phyloP scores from a whole-genome alignment of 2,888 invertebrate species.

The Yponomeuta malinellus region DNA sequence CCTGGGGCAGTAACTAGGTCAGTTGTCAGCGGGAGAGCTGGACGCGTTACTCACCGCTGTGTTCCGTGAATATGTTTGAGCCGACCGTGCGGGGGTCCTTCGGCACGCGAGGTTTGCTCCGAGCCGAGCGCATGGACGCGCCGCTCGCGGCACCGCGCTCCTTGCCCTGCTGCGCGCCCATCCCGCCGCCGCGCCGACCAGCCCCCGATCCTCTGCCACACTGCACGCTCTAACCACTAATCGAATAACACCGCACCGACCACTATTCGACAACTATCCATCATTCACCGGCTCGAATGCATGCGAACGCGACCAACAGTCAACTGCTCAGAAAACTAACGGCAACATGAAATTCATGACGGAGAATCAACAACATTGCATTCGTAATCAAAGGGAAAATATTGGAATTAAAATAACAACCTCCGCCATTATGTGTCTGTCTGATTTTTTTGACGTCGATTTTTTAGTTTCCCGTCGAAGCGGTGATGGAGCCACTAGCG shows the following conservation, averaged over 20 bases:
- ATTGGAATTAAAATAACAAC: constrained; percentile 43
- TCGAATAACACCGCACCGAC: not conserved
- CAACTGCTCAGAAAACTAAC: not conserved
- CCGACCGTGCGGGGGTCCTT: constrained; percentile 91
- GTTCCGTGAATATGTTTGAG: constrained; percentile 95
- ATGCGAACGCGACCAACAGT: not conserved
- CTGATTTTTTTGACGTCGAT: constrained; percentile 1
- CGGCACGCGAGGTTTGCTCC: constrained; percentile 83
- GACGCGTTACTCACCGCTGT: constrained; percentile 84
- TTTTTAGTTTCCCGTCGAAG: not conserved
- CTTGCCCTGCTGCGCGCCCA: constrained; percentile 97
- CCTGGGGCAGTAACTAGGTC: not conserved
- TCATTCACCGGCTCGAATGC: not conserved
- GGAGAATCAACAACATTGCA: constrained; percentile 19
- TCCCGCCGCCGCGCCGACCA: constrained; percentile 55
- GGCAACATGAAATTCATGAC: constrained; percentile 16
- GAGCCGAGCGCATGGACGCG: constrained; percentile 83
- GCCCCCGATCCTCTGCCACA: constrained; percentile 19
- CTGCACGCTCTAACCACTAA: constrained; percentile 21
- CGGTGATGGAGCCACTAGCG: not conserved
- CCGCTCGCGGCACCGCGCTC: constrained; percentile 86
- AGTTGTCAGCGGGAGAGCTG: constrained; percentile 5
- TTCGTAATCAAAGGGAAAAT: constrained; percentile 15
- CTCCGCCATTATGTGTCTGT: constrained; percentile 55
- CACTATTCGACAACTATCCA: not conserved